Conservation (phyloP, 2,888 invertebrate species). For the Protodeltote pygarga region DNA sequence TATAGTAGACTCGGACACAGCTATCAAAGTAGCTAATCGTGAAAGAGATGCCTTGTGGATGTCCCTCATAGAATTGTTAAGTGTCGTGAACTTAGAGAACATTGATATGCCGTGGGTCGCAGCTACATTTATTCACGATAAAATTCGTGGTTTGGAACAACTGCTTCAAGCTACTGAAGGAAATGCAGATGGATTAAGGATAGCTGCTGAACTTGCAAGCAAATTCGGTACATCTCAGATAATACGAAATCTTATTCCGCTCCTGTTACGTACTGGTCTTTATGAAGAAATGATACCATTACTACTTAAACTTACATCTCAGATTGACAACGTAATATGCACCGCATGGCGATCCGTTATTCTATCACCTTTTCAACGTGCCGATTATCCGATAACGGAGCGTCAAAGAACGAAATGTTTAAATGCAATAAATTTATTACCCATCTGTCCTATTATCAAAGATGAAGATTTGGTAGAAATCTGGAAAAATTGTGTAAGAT, state of each 20-base stretch:
- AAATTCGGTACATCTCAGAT: conserved; percentile 69
- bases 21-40: conserved; percentile 77
- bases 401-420: conserved; percentile 78
- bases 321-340: conserved; percentile 69
- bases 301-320: conserved; percentile 66
- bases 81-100: conserved; percentile 74
- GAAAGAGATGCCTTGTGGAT: conserved; percentile 77
- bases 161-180: conserved; percentile 68
- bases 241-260: conserved; percentile 66
- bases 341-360: conserved; percentile 79
- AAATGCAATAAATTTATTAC: conserved; percentile 77
- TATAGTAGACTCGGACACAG: conserved; percentile 78
- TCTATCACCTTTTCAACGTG: conserved; percentile 78
- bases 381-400: conserved; percentile 82
- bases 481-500: conserved; percentile 81
- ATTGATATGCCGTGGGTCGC: conserved; percentile 83
- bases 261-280: conserved; percentile 67
- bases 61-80: conserved; percentile 75
- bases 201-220: conserved; percentile 68
- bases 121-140: conserved; percentile 77
- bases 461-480: conserved; percentile 80
- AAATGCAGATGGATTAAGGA: conserved; percentile 71
- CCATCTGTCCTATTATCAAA: conserved; percentile 77
- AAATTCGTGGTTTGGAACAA: conserved; percentile 74
- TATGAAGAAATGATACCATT: conserved; percentile 78